Percentiles rank a stretch among this genome's conserved stretches.
These are phyloP conservation scores for Cyphomyrus plagiostoma DNA, from an alignment of 2,113 vertebrate genomes.

Conservation along the genomic window DNA sequence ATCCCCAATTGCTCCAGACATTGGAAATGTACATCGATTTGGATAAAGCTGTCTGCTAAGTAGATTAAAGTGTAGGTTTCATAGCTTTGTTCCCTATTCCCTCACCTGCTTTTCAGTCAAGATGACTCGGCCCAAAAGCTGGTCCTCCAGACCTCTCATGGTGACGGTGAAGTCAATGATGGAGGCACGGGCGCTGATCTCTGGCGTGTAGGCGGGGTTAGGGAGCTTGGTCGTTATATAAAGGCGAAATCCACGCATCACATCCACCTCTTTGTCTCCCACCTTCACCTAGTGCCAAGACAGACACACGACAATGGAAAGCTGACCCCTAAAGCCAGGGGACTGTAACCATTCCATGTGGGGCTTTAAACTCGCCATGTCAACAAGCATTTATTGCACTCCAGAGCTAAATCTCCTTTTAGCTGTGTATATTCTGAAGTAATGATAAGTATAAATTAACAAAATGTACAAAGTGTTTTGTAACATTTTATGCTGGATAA, in stretches of 20 bases:
- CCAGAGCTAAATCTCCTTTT: background rate
- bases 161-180: conserved; percentile 96
- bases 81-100: background rate
- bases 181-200: conserved; percentile 85
- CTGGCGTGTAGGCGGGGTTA: conserved; percentile 86
- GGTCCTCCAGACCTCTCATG: conserved; percentile 88
- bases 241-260: conserved; percentile 85
- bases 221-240: conserved; percentile 89
- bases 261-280: conserved; percentile 88
- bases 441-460: background rate
- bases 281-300: conserved; percentile 79
- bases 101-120: conserved; percentile 87
- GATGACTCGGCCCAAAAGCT: conserved; percentile 89
- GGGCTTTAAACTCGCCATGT: background rate
- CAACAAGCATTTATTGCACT: background rate
- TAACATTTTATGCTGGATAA: background rate
- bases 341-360: background rate
- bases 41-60: background rate
- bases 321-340: background rate
- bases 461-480: background rate
- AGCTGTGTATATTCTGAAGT: background rate
- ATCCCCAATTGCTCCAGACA: background rate
- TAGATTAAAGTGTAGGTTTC: background rate
- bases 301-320: background rate
- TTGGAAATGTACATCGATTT: background rate